Evolutionary conservation across 53 echinoderm and acorn worm species (phyloP).

Genomic region (Henricia sp.): DNA sequence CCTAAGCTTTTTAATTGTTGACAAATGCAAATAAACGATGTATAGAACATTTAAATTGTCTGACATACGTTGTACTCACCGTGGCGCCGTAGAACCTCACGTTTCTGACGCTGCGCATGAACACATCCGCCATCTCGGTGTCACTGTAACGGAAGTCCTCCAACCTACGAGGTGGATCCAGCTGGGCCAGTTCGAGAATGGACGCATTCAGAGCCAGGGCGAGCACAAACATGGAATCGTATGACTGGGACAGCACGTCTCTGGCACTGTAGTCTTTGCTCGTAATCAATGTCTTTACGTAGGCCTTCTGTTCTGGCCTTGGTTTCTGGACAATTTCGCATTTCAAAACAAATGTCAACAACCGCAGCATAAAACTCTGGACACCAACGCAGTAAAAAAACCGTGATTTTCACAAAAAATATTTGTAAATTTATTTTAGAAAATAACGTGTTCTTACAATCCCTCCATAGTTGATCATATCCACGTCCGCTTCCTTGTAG

Average conservation of each 20-base stretch:
- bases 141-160: slow-evolving; percentile 49
- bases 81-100: slow-evolving; percentile 69
- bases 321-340: no score
- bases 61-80: slow-evolving; percentile 49
- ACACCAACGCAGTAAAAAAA: no score
- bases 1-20: no score
- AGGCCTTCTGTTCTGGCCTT: slow-evolving; percentile 46
- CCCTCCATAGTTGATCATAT: slow-evolving; percentile 57
- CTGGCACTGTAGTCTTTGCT: slow-evolving; percentile 18
- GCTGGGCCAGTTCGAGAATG: slow-evolving; percentile 16
- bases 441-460: slow-evolving; percentile 60
- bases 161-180: slow-evolving; percentile 30
- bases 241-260: slow-evolving; percentile 54
- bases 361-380: no score
- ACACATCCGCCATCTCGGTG: slow-evolving; percentile 42
- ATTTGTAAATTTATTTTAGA: no score
- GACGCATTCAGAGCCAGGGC: slow-evolving; percentile 70
- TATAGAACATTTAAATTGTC: no score
- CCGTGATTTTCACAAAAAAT: no score
- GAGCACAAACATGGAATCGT: slow-evolving; percentile 65
- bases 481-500: slow-evolving; percentile 53
- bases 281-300: slow-evolving; percentile 38
- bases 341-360: no score
- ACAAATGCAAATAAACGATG: no score
- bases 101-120: slow-evolving; percentile 21